Evolutionary conservation across 2,113 vertebrate species (phyloP).

Genomic region (Indicator indicator): DNA sequence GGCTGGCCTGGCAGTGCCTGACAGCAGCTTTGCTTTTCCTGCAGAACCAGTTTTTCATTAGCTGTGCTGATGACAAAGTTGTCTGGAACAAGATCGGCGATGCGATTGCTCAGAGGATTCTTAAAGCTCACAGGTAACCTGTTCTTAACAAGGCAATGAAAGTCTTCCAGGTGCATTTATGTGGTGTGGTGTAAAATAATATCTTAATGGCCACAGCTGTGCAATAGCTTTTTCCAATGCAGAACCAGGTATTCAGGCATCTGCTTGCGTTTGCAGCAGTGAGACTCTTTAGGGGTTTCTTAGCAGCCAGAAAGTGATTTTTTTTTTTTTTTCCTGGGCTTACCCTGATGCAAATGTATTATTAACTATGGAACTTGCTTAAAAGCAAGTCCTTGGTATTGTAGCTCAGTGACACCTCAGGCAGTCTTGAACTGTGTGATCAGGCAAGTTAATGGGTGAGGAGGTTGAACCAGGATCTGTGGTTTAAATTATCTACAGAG

Average conservation of each 20-base stretch:
- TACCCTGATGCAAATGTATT: neutral
- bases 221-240: accelerated
- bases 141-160: neutral
- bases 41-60: conserved; percentile 99
- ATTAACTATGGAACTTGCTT: neutral
- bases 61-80: conserved; percentile 90
- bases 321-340: conserved; percentile 34
- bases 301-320: neutral
- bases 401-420: neutral
- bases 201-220: neutral
- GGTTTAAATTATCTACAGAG: neutral
- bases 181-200: neutral
- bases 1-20: neutral
- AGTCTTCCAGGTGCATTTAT: neutral
- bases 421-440: neutral
- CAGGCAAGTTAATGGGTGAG: neutral
- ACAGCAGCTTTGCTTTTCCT: conserved; percentile 45
- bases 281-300: neutral
- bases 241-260: accelerated
- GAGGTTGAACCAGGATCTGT: neutral
- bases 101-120: conserved; percentile 88
- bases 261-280: neutral
- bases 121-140: conserved; percentile 89
- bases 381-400: neutral
- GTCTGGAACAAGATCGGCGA: conserved; percentile 95